These are phyloP conservation scores for Caenorhabditis uteleia DNA, from an alignment of 2,888 invertebrate genomes.

Conservation along the genomic window DNA sequence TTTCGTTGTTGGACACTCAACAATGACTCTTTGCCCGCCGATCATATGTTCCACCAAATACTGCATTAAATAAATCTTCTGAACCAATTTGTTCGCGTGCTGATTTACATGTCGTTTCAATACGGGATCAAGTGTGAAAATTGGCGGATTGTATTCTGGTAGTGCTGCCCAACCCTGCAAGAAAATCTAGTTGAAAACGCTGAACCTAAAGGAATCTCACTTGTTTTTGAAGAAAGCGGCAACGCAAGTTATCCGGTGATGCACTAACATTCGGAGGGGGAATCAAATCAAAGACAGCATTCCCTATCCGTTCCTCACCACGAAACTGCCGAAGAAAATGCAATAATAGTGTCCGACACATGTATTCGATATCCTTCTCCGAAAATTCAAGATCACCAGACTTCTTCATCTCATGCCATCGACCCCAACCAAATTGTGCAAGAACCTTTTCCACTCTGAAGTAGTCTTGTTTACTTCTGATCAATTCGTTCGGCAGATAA, in stretches of 20 bases:
- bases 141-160: constrained; percentile 70
- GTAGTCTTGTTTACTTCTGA: constrained; percentile 81
- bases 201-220: no score
- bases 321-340: constrained; percentile 94
- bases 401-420: constrained; percentile 92
- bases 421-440: constrained; percentile 83
- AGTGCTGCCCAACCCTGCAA: constrained; percentile 68
- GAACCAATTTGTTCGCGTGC: constrained; percentile 95
- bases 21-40: constrained; percentile 11
- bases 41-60: constrained; percentile 76
- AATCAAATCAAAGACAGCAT: constrained; percentile 96
- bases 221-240: no score
- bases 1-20: constrained; percentile 30
- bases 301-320: constrained; percentile 96
- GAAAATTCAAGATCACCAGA: constrained; percentile 93
- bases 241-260: neutral
- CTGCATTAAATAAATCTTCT: constrained; percentile 93
- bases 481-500: constrained; percentile 65
- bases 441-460: constrained; percentile 77
- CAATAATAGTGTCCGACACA: constrained; percentile 90
- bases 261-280: constrained; percentile 4
- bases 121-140: constrained; percentile 81
- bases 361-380: constrained; percentile 89
- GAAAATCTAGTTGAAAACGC: no score
- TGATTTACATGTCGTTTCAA: constrained; percentile 89